phyloP scores from a whole-genome alignment of 2,888 invertebrate species.

The Oasisia sp. region DNA sequence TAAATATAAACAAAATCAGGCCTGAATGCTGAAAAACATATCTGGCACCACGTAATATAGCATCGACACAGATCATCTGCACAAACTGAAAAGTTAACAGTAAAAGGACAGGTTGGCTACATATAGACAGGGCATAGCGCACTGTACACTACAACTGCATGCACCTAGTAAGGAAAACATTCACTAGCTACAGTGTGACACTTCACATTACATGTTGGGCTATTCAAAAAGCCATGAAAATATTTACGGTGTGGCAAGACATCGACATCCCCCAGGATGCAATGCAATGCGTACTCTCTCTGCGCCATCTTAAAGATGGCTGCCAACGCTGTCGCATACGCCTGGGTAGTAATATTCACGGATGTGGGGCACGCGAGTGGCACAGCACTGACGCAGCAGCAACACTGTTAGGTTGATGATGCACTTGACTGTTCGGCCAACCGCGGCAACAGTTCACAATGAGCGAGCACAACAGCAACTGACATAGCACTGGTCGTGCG shows the following conservation, averaged over 20 bases:
- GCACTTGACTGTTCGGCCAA: background rate
- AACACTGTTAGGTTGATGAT: background rate
- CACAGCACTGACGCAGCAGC: background rate
- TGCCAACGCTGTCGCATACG: background rate
- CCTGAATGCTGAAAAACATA: background rate
- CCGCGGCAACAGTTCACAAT: background rate
- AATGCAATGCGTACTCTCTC: background rate
- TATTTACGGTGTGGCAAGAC: background rate
- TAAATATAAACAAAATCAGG: background rate
- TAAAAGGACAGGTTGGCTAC: background rate
- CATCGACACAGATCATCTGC: background rate
- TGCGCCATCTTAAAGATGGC: background rate
- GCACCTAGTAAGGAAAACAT: background rate
- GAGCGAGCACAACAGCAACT: background rate
- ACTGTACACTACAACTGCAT: background rate
- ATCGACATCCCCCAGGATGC: conserved; percentile 1
- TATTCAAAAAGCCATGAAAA: background rate
- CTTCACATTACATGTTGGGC: background rate
- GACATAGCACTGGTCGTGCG: background rate
- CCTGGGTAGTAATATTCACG: background rate
- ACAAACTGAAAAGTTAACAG: conserved; percentile 1
- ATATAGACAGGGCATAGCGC: background rate
- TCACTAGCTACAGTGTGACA: background rate
- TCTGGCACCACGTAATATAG: conserved; percentile 17
- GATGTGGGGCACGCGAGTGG: background rate